A percentile compares a stretch with the other conserved stretches of the same genome.
Evolutionary conservation across 2,113 vertebrate genomes (phyloP).

Genomic region (Syrmaticus mikado): DNA sequence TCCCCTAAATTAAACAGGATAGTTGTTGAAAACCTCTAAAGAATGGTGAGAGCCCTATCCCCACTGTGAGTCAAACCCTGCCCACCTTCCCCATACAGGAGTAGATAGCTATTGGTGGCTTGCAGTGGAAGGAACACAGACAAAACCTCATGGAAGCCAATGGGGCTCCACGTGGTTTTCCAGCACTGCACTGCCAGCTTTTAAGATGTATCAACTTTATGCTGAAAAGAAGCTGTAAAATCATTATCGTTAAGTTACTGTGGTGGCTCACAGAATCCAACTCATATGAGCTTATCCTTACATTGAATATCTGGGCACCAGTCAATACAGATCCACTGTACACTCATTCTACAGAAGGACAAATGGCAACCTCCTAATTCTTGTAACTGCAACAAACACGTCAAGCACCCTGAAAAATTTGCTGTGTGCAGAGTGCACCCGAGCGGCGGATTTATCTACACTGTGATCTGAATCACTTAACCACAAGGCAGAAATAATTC

Average conservation of each 20-base stretch:
- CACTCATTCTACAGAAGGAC: background rate
- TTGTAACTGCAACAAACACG: fast-evolving
- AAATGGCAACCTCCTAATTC: background rate
- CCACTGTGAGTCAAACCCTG: background rate
- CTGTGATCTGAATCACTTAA: background rate
- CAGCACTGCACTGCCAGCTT: background rate
- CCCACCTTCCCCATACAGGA: too few relatives aligned
- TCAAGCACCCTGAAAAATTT: background rate
- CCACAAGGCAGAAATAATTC: background rate
- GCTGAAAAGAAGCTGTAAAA: background rate
- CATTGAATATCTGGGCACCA: fast-evolving
- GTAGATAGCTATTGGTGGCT: fast-evolving
- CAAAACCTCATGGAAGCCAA: background rate
- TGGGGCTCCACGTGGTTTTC: background rate
- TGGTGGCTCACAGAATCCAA: background rate
- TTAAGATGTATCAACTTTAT: background rate
- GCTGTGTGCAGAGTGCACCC: fast-evolving
- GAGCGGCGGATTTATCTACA: background rate
- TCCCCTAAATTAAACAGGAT: background rate
- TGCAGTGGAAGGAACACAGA: background rate
- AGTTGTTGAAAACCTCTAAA: background rate
- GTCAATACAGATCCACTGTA: fast-evolving
- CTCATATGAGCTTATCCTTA: background rate
- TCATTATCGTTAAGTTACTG: background rate
- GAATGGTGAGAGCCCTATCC: background rate